Percentiles rank a stretch among this genome's conserved stretches.
Conservation (phyloP, 2,888 invertebrate genomes). For the Stenotaenia linearis region DNA sequence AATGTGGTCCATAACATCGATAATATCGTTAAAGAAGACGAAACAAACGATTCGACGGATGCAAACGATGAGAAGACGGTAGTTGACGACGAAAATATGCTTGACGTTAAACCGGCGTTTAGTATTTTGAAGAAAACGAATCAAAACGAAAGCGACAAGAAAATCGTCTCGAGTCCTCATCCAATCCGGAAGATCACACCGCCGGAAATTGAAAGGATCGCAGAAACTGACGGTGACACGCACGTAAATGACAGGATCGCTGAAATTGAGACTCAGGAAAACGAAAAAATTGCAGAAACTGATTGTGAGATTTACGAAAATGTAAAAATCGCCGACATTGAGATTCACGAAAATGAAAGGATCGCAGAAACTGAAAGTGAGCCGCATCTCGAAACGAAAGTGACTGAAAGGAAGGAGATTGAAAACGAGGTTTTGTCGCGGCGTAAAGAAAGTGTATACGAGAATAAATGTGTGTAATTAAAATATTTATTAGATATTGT, state of each 20-base stretch:
- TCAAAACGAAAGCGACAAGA: constrained; percentile 24
- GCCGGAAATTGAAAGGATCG: neutral
- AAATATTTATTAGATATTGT: neutral
- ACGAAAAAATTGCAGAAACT: neutral
- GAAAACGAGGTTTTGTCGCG: neutral
- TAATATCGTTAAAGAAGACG: neutral
- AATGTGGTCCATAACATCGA: constrained; percentile 16
- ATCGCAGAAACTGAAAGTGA: neutral
- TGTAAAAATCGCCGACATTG: neutral
- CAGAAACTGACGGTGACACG: neutral
- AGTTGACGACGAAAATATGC: neutral
- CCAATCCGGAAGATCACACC: constrained; percentile 2
- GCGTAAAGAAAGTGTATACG: neutral
- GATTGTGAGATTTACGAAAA: neutral
- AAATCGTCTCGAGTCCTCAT: constrained; percentile 16
- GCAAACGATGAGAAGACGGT: too few species aligned
- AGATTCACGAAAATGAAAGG: neutral
- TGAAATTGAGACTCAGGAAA: neutral
- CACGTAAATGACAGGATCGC: neutral
- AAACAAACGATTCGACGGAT: neutral
- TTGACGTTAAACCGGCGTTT: neutral
- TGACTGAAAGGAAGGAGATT: neutral
- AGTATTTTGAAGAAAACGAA: constrained; percentile 28
- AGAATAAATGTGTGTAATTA: neutral
- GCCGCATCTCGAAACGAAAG: neutral